These are phyloP conservation scores for Acronicta psi DNA, from an alignment of 2,888 invertebrate species.

Conservation along the genomic window DNA sequence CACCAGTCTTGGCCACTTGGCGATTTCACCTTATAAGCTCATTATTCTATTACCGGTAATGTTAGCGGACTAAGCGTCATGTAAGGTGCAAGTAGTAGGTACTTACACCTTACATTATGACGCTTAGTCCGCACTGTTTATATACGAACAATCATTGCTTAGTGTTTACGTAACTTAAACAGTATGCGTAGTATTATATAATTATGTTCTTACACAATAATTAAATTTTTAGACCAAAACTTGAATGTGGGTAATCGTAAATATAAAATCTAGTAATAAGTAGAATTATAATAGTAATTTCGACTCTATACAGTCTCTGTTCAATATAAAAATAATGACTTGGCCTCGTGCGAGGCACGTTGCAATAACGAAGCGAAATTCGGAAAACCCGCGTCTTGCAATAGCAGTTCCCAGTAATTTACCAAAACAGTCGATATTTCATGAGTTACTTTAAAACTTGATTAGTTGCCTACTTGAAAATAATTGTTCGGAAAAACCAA, in stretches of 20 bases:
- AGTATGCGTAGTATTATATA: constrained; percentile 12
- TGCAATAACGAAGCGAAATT: constrained; percentile 77
- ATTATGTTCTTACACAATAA: constrained; percentile 10
- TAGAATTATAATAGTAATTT: too few species aligned
- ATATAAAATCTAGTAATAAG: background rate
- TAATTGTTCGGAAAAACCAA: constrained; percentile 46
- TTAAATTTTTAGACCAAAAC: constrained; percentile 5
- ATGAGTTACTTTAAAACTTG: constrained; percentile 41
- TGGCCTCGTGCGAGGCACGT: constrained; percentile 70
- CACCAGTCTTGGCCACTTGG: background rate
- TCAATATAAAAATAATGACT: constrained; percentile 56
- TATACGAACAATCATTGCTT: constrained; percentile 9
- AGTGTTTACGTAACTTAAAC: constrained; percentile 15
- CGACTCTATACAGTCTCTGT: constrained; percentile 41
- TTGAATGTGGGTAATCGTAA: too few species aligned
- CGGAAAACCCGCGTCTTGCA: constrained; percentile 83
- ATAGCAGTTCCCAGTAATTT: constrained; percentile 69
- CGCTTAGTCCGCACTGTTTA: too few species aligned
- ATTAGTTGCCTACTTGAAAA: constrained; percentile 31
- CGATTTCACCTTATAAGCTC: constrained; percentile 2
- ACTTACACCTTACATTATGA: too few species aligned
- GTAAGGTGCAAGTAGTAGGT: background rate
- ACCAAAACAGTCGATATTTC: constrained; percentile 56
- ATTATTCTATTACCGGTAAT: background rate
- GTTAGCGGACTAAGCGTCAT: constrained; percentile 1